A percentile compares a stretch with the other conserved stretches of the same genome.
Conservation (phyloP, 2,888 invertebrate species). For the Stomorhina lunata region DNA sequence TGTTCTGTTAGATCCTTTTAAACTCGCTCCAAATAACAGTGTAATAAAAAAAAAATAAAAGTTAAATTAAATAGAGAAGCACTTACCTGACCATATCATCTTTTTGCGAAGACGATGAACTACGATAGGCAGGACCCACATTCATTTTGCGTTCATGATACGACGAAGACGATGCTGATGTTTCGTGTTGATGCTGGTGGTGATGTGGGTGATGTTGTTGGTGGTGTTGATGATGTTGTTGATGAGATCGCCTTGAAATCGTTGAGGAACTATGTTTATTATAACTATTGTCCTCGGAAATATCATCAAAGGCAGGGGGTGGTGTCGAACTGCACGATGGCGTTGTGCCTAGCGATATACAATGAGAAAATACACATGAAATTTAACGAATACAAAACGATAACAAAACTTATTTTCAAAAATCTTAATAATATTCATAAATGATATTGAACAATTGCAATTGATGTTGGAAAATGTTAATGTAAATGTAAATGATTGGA, state of each 20-base stretch:
- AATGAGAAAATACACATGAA: slow-evolving; percentile 63
- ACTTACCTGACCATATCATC: slow-evolving; percentile 78
- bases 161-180: slow-evolving; percentile 67
- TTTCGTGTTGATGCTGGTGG: slow-evolving; percentile 34
- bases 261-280: slow-evolving; percentile 78
- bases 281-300: slow-evolving; percentile 80
- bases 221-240: slow-evolving; percentile 56
- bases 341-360: slow-evolving; percentile 82
- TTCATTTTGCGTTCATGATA: slow-evolving; percentile 76
- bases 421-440: not conserved
- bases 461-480: not conserved
- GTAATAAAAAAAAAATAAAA: not conserved
- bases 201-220: slow-evolving; percentile 45
- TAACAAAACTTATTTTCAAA: slow-evolving; percentile 31
- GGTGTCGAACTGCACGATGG: slow-evolving; percentile 92
- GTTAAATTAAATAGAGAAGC: not conserved
- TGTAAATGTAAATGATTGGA: slow-evolving; percentile 28
- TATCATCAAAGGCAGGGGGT: slow-evolving; percentile 94
- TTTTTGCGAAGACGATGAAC: slow-evolving; percentile 75
- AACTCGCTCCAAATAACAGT: slow-evolving; percentile 26
- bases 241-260: slow-evolving; percentile 74
- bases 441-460: not conserved
- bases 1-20: too few relatives aligned
- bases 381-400: slow-evolving; percentile 5
- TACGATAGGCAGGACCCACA: slow-evolving; percentile 77